These are phyloP conservation scores for Raja brachyura DNA, from an alignment of 2,113 vertebrate species.

Conservation along the genomic window DNA sequence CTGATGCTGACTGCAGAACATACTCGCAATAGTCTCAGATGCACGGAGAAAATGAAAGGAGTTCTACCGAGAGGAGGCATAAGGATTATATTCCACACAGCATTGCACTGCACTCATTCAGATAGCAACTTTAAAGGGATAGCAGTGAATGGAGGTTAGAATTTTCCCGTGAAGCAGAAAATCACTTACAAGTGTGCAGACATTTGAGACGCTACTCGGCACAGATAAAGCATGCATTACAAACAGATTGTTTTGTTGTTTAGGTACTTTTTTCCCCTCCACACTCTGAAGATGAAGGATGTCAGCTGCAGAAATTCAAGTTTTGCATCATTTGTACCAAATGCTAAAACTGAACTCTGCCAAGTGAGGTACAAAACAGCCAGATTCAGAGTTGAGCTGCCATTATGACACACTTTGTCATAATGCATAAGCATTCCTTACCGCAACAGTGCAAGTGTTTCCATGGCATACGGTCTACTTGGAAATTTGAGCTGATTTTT, in stretches of 20 bases:
- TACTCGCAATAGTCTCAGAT: neutral
- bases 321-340: neutral
- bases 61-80: neutral
- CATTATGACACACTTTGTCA: neutral
- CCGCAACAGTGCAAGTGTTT: neutral
- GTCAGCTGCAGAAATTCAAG: neutral
- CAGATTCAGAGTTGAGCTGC: neutral
- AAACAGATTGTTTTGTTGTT: neutral
- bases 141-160: neutral
- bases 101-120: neutral
- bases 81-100: neutral
- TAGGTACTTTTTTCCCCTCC: slow-evolving; percentile 7
- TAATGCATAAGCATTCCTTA: neutral
- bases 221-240: neutral
- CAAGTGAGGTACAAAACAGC: neutral
- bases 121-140: slow-evolving; percentile 19
- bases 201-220: neutral
- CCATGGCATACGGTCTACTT: neutral
- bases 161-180: neutral
- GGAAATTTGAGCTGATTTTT: neutral
- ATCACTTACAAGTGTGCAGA: neutral
- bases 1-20: neutral
- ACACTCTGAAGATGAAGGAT: neutral
- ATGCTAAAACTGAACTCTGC: slow-evolving; percentile 8
- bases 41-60: neutral